Evolutionary conservation across 2,113 vertebrate genomes (phyloP), one percentile per base, ranked within the genome.

Genomic region (Chloroceryle aenea): DNA sequence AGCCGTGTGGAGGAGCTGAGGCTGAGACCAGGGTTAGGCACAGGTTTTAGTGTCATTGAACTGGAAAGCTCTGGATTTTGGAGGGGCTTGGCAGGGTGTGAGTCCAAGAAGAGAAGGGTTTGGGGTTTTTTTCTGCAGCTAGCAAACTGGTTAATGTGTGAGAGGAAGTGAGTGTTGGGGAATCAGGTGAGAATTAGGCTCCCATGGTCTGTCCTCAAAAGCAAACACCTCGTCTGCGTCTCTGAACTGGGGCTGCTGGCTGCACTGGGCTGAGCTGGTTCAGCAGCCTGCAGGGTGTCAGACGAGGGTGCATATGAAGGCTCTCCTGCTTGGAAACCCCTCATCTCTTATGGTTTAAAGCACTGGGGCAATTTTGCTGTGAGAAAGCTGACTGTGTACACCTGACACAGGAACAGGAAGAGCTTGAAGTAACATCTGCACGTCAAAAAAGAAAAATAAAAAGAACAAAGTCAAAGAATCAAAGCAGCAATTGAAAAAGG

Each of bases 301-400:
- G 61, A 30, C 1, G 1, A 53, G 34, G 22, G 23, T 30, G n/a
- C 12, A 3, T 4, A 9, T 6, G 36, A 13, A 78, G 7, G 12
- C 8, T 43, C 22, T 66, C 22, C 43, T 59, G 38, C 68, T 36
- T 6, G 25, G 45, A 21, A 55, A 62, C 34, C 4, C 32, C 20
- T 5, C 1, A 0, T 30, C 43, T 62, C 26, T 34, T 15, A 34
- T 19, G 34, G 43, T 79, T 73, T 36, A 79, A 67, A 48, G 47
- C 17, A 45, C 29, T 34, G 3, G n/a, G 69, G 50, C 26, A 22
- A 14, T 76, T 63, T 58, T 69, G 36, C 50, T 42, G 22, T 29
- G 69, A 23, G 56, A 47, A 47, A 53, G 69, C 48, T 42, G 14
- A 7, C 50, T 14, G 62, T 25, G 6, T 9, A 4, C 30, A 10